Base-by-base conservation (phyloP, 30 jellyfish, hydroid and myxozoan genomes). In the Cassiopea xamachana region DNA sequence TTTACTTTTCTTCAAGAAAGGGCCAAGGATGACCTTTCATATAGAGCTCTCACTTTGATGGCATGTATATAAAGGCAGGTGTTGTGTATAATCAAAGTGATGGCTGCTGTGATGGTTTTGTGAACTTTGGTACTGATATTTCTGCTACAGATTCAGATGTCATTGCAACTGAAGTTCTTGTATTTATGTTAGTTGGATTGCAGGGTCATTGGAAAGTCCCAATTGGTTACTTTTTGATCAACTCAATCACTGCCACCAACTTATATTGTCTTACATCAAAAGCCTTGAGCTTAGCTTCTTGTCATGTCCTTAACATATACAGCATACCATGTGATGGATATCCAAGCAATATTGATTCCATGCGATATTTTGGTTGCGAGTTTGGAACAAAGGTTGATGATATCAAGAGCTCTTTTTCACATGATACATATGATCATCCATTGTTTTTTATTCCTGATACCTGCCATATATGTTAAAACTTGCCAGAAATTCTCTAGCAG, bases 401-500 rank as follows among this genome's bases (percentile, higher is more conserved):
- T 75, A 75, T 7, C 9, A 14, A 82, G 44, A 64, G 69, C 44
- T 18, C 69, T 67, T 59, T 59, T 46, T 69, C 78, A 10, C 86
- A 64, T 64, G 77, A 45, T 18, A 9, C 68, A 60, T 0, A 19
- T 39, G 48, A 82, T 64, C 78, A 69, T 69, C 46, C 46, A 69
- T 69, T 69, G 45, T 86, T 74, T 55, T 49, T 60, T 46, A 73
- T 73, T 50, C 93, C 90, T 47, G 70, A 89, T 79, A 45, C 92
- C 16, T 79, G 87, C 74, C 96, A 89, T 81, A 27, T 27, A 88
- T 79, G 96, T 67, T 89, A 46, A 89, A 89, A 62, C 79, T 89
- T 43, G 92, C 93, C 17, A 60, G 93, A 67, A 88, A 88, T 62
- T 76, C 93, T n/a, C 69, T 79, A 17, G 96, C 96, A 27, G 87